These are phyloP conservation scores for Glaucomys volans DNA, from an alignment of 2,113 vertebrate species.

Conservation along the genomic window DNA sequence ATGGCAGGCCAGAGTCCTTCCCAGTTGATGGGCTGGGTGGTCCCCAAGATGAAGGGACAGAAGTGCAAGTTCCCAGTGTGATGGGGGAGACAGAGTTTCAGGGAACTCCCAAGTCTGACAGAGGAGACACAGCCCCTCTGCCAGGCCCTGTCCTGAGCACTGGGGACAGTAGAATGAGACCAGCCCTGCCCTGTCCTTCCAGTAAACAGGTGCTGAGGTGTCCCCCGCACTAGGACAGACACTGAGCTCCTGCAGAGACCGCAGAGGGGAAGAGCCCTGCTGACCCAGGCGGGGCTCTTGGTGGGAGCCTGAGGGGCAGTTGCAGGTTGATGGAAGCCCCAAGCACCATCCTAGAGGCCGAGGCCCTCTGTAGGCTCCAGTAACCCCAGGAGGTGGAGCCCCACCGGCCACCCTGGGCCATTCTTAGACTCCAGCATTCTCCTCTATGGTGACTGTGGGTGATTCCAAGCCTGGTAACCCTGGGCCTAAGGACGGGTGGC, in stretches of 20 bases:
- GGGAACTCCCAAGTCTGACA: neutral
- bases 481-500: neutral
- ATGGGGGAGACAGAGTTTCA: neutral
- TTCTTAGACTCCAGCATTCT: neutral
- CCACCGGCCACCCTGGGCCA: rapidly evolving
- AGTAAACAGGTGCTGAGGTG: neutral
- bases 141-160: neutral
- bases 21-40: neutral
- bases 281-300: neutral
- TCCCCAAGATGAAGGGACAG: neutral
- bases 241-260: neutral
- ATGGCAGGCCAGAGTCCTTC: too few relatives aligned
- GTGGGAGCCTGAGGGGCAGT: neutral
- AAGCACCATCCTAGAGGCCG: neutral
- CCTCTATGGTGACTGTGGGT: neutral
- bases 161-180: neutral
- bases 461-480: neutral
- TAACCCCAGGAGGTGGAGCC: neutral
- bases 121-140: neutral
- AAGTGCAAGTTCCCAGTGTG: neutral
- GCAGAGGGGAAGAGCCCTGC: neutral
- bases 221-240: neutral
- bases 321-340: neutral
- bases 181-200: neutral
- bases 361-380: neutral